Percentiles rank a stretch among this genome's conserved stretches.
Conservation (phyloP, 2,797 vertebrate genomes). For the Malacoraja senta region DNA sequence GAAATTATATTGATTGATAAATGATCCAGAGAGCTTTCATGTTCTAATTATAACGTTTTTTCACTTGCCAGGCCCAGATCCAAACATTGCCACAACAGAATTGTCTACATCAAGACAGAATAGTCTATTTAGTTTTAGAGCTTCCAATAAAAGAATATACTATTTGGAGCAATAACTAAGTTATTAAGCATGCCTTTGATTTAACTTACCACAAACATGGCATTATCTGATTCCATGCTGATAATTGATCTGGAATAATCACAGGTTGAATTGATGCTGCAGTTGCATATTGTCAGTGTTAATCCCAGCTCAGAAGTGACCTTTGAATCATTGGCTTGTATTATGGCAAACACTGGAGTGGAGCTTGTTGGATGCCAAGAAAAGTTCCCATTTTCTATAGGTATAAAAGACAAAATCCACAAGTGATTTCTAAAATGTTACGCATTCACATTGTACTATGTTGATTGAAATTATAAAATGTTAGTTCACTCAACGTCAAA, state of each 20-base stretch:
- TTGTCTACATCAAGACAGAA: neutral
- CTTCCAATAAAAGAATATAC: neutral
- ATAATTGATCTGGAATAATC: slow-evolving; percentile 12
- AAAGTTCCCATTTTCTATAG: slow-evolving; percentile 40
- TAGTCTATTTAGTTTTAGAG: neutral
- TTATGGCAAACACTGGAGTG: slow-evolving; percentile 39
- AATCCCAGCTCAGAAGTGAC: slow-evolving; percentile 37
- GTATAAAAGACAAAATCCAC: neutral
- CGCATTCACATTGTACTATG: neutral
- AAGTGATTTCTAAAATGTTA: neutral
- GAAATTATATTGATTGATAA: neutral
- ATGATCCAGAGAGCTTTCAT: neutral
- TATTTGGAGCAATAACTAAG: neutral
- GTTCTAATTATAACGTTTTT: neutral
- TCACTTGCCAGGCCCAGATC: neutral
- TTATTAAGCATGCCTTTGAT: neutral
- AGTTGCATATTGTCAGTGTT: slow-evolving; percentile 43
- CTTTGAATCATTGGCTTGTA: slow-evolving; percentile 44
- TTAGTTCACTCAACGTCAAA: neutral
- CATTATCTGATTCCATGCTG: neutral
- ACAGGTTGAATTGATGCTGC: slow-evolving; percentile 44
- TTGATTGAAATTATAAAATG: neutral
- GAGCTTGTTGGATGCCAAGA: slow-evolving; percentile 43
- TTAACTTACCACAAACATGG: slow-evolving; percentile 3
- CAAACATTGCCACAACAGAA: neutral